Base-by-base conservation (phyloP, 2,797 vertebrate species). In the Huso huso region DNA sequence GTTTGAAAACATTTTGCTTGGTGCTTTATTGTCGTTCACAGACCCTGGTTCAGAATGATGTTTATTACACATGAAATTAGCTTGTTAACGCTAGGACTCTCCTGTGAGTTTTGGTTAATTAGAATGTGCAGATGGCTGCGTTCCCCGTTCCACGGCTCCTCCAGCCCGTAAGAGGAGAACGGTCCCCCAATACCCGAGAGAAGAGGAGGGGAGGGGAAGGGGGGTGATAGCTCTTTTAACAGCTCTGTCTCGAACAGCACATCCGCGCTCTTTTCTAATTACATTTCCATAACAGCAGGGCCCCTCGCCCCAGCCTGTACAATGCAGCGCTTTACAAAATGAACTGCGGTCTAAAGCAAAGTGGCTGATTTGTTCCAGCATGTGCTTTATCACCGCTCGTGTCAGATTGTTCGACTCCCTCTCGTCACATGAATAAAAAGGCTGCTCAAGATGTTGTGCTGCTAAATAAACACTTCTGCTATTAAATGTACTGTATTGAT, bases 51-150 rank as follows among this genome's bases (percentile, higher is more conserved):
- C 83, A 86, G 83, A 86, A 88, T 87, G 87, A 86, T 87, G 84
- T 83, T 85, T 84, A 82, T 89, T 87, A 89, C 80, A 88, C 82
- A 85, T 80, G 82, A 86, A 88, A 89, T 87, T 84, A 88, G 82
- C 84, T 82, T 74, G 2, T 87, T 88, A 83, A 77, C 82, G 80
- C 81, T 79, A 77, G 49, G 71, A 78, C 72, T 87, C 85, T 83
- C 85, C 59, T 0, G 66, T 78, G 86, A 72, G 65, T 74, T 80
- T 62, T 55, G 4, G 10, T 77, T 80, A 82, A 88, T 88, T 79
- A 81, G 68, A 70, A 79, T 58, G 63, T 64, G 74, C 87, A 88
- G 86, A 84, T 86, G 84, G 84, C 78, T 74, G 0, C 55, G 4
- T 58, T 58, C 55, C 12, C 55, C 55, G 13, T 58, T 58, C 13